phyloP scores from a whole-genome alignment of 2,888 invertebrate genomes.

The Aspidiotus destructor region DNA sequence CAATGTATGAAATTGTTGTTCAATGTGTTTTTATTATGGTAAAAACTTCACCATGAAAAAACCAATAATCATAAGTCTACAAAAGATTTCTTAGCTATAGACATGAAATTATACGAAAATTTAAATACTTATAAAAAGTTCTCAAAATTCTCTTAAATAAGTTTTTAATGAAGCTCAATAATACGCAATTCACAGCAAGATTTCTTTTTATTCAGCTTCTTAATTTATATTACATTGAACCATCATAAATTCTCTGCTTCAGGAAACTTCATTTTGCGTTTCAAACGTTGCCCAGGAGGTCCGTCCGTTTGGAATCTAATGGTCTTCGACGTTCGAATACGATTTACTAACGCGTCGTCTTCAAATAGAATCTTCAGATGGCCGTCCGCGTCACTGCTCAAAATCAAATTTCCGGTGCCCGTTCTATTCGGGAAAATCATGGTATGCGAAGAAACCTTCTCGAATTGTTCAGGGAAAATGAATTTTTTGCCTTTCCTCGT shows the following conservation, averaged over 20 bases:
- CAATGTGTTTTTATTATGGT: too few relatives aligned
- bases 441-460: background rate
- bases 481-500: constrained; percentile 6
- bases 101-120: too few relatives aligned
- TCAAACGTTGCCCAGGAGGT: background rate
- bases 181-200: too few relatives aligned
- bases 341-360: background rate
- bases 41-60: too few relatives aligned
- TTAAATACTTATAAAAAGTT: too few relatives aligned
- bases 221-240: too few relatives aligned
- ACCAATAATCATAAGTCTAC: too few relatives aligned
- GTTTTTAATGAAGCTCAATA: too few relatives aligned
- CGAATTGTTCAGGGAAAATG: constrained; percentile 7
- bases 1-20: too few relatives aligned
- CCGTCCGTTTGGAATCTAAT: background rate
- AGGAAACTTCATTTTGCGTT: background rate
- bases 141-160: too few relatives aligned
- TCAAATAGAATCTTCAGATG: constrained; percentile 27
- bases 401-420: constrained; percentile 39
- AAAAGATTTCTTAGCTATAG: too few relatives aligned
- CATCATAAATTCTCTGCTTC: background rate
- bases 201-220: too few relatives aligned
- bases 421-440: constrained; percentile 40
- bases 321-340: background rate
- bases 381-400: constrained; percentile 36